These are phyloP conservation scores for Planococcus citri DNA, from an alignment of 1,140 invertebrate species.

Conservation along the genomic window DNA sequence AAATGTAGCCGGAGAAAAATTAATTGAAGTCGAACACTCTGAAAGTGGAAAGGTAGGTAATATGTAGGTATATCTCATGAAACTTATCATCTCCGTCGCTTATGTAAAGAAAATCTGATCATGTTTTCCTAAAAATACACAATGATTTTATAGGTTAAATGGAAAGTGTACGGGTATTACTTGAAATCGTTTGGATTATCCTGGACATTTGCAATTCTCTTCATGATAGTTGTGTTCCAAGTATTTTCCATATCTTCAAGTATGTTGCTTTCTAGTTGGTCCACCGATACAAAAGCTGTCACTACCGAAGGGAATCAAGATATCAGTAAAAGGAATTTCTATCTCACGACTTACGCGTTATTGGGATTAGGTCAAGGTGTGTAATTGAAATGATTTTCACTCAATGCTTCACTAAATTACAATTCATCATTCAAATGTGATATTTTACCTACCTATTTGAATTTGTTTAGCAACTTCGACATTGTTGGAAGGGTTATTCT, in stretches of 20 bases:
- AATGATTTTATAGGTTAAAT: constrained; percentile 54
- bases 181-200: constrained; percentile 68
- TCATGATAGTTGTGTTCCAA: constrained; percentile 78
- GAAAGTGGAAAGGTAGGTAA: constrained; percentile 76
- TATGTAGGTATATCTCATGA: background rate
- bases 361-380: constrained; percentile 80
- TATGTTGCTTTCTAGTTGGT: constrained; percentile 84
- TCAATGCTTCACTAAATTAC: too few relatives aligned
- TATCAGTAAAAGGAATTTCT: constrained; percentile 54
- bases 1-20: constrained; percentile 43
- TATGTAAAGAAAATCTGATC: background rate
- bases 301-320: constrained; percentile 45
- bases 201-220: constrained; percentile 55
- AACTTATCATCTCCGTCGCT: too few relatives aligned
- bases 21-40: constrained; percentile 77
- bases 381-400: too few relatives aligned
- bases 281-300: constrained; percentile 44
- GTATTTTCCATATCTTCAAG: constrained; percentile 80
- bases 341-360: constrained; percentile 75
- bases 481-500: constrained; percentile 20
- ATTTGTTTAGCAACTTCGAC: constrained; percentile 24
- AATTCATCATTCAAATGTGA: too few relatives aligned
- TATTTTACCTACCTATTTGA: constrained; percentile 10
- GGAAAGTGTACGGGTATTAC: constrained; percentile 79
- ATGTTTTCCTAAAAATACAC: too few relatives aligned